phyloP scores from a whole-genome alignment of 64 coral and sea anemone species.

The Montipora capricornis region DNA sequence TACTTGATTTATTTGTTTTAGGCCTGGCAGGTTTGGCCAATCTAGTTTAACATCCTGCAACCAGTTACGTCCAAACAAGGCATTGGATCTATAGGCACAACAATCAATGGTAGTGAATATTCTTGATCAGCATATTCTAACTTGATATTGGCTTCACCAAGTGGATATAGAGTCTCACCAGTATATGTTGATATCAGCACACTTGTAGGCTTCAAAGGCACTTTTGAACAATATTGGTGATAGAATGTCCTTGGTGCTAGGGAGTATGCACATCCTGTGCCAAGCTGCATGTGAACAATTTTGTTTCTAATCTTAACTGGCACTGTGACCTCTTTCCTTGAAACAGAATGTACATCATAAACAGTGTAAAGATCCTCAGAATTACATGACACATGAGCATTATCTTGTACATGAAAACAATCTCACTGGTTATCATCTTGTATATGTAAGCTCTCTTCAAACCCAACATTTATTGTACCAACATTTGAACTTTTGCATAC shows the following conservation, averaged over 20 bases:
- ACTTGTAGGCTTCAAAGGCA: no score
- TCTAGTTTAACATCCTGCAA: neutral
- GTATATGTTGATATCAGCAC: slow-evolving; percentile 58
- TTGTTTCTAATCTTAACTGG: slow-evolving; percentile 41
- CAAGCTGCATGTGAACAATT: neutral
- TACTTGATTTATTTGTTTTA: slow-evolving; percentile 19
- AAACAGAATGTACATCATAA: slow-evolving; percentile 14
- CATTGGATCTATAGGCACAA: slow-evolving; percentile 38
- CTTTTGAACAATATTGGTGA: neutral
- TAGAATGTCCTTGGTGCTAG: slow-evolving; percentile 62
- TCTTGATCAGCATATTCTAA: slow-evolving; percentile 23
- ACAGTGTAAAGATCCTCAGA: neutral
- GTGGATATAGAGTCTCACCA: slow-evolving; percentile 50
- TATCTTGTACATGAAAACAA: no score
- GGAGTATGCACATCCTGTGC: slow-evolving; percentile 30
- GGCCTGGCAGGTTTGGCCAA: slow-evolving; percentile 59
- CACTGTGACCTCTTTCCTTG: slow-evolving; percentile 62
- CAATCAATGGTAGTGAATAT: slow-evolving; percentile 42
- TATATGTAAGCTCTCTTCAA: neutral
- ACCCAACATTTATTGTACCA: slow-evolving; percentile 8
- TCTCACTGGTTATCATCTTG: no score
- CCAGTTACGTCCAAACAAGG: neutral
- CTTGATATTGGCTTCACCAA: slow-evolving; percentile 49
- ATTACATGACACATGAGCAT: neutral
- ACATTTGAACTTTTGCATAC: slow-evolving; percentile 38